Conservation (phyloP, 1,140 invertebrate species). For the Elymnias hypermnestra region DNA sequence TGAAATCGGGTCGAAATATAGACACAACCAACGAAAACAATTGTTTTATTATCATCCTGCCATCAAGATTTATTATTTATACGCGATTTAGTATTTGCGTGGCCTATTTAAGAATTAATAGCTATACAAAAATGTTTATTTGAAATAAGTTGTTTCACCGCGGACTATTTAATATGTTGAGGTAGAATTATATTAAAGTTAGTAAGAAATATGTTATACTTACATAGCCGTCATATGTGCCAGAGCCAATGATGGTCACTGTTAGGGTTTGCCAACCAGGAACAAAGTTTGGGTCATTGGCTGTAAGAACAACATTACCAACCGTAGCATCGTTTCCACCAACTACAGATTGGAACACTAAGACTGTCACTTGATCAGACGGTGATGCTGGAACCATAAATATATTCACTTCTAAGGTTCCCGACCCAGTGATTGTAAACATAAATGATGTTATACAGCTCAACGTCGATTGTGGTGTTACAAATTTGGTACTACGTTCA, state of each 20-base stretch:
- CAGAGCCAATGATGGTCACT: neutral
- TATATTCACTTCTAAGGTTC: slow-evolving; percentile 25
- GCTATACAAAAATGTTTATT: too few species aligned
- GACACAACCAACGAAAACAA: too few species aligned
- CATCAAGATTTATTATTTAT: too few species aligned
- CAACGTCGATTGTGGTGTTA: slow-evolving; percentile 14
- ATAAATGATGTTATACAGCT: slow-evolving; percentile 30
- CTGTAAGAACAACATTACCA: neutral
- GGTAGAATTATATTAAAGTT: too few species aligned
- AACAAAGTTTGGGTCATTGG: neutral
- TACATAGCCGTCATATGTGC: slow-evolving; percentile 28
- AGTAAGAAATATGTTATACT: slow-evolving; percentile 11
- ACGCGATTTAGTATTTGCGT: too few species aligned
- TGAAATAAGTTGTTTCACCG: too few species aligned
- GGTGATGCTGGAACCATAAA: slow-evolving; percentile 19
- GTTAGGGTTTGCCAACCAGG: slow-evolving; percentile 4
- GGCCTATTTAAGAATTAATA: too few species aligned
- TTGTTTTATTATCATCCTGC: too few species aligned
- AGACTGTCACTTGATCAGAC: slow-evolving; percentile 22
- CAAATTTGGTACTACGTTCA: slow-evolving; percentile 15
- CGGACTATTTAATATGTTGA: too few species aligned
- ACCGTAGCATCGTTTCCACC: slow-evolving; percentile 1
- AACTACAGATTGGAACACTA: slow-evolving; percentile 16
- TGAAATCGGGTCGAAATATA: too few species aligned
- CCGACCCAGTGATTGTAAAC: slow-evolving; percentile 22